Evolutionary conservation across 2,888 invertebrate genomes (phyloP), one percentile per base, ranked within the genome.

Genomic region (Exephanes ischioxanthus): DNA sequence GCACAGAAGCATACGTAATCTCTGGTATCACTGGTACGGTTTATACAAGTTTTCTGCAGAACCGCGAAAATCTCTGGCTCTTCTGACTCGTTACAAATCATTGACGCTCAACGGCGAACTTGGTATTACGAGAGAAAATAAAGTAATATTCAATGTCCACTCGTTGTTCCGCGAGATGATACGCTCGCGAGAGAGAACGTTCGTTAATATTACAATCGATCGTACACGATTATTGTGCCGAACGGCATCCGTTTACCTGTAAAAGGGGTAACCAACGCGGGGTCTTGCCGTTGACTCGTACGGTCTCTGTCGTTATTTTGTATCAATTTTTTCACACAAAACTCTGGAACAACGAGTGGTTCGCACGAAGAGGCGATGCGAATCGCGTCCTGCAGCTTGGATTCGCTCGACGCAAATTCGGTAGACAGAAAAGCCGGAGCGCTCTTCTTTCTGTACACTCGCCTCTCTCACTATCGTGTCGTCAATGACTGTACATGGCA

Each of bases 201-300:
- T 58, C 58, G 22, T 58, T 26, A 58, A 58, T 48, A 84, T 88
- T 82, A 86, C 86, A 73, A 87, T 89, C 87, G 85, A 86, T 86
- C 73, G 86, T 84, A 87, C 85, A 87, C 55, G 45, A 71, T 71
- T 22, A 86, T 86, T 86, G 70, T 87, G 76, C 83, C 68, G 9
- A 80, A 71, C 33, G 75, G 86, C 87, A 87, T 87, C 75, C 87
- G 91, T 48, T 48, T 91, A 91, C 91, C 90, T 91, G 91, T 91
- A 91, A 89, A 91, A 89, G 90, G 90, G 91, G 90, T 90, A 91
- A 90, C 30, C 61, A 81, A 83, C 80, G 71, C 61, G 76, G 26
- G 45, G 41, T n/a, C 63, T 80, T 55, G 75, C 41, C 53, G 45
- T 67, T 53, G 41, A 71, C 61, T 26, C 45, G 68, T 48, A 41